Evolutionary conservation across 2,113 vertebrate species (phyloP).

Genomic region (Dicerorhinus sumatrensis): DNA sequence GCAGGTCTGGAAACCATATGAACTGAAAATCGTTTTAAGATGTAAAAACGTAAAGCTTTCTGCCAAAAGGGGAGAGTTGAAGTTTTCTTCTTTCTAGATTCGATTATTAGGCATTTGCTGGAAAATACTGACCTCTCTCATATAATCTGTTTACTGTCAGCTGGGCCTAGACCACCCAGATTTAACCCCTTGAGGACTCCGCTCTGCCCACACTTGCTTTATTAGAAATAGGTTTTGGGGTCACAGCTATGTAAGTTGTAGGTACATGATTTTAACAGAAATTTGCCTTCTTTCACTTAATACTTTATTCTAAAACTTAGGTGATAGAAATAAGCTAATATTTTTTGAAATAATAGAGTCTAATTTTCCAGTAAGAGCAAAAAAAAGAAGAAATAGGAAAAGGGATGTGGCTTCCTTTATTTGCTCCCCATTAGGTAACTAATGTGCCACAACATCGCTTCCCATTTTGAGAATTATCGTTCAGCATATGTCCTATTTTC

Average conservation of each 20-base stretch:
- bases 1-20: conserved; percentile 82
- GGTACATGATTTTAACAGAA: not conserved
- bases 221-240: conserved; percentile 31
- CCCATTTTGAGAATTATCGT: not conserved
- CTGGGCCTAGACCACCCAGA: not conserved
- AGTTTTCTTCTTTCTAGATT: conserved; percentile 53
- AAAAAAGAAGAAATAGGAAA: not conserved
- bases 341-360: not conserved
- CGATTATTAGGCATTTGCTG: conserved; percentile 75
- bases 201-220: conserved; percentile 52
- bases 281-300: conserved; percentile 3
- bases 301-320: conserved; percentile 30
- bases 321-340: not conserved
- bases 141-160: conserved; percentile 50
- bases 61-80: conserved; percentile 75
- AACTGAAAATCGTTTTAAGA: conserved; percentile 79
- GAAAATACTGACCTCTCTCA: conserved; percentile 41
- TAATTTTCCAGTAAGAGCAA: conserved; percentile 30
- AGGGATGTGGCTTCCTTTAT: not conserved
- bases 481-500: not conserved
- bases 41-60: conserved; percentile 69
- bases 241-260: conserved; percentile 8
- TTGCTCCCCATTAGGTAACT: not conserved
- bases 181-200: not conserved
- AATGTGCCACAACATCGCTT: not conserved